phyloP scores from a whole-genome alignment of 1,140 invertebrate species.

The Drosophila nikananu region DNA sequence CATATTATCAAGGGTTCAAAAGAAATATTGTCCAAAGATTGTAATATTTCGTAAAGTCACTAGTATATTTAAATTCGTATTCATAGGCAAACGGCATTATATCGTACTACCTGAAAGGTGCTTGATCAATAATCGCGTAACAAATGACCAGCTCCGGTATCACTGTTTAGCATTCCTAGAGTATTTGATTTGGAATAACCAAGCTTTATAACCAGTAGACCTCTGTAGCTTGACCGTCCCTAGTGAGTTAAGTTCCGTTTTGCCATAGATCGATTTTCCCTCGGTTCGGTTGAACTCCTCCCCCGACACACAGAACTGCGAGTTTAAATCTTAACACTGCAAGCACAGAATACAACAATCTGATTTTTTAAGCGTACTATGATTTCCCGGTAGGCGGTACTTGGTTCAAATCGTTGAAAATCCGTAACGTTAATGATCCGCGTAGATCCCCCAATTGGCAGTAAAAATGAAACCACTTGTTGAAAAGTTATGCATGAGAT shows the following conservation, averaged over 20 bases:
- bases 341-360: slow-evolving; percentile 29
- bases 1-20: background rate
- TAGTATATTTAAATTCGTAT: too few relatives aligned
- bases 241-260: slow-evolving; percentile 64
- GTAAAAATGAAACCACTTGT: slow-evolving; percentile 34
- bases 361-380: slow-evolving; percentile 9
- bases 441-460: slow-evolving; percentile 49
- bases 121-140: background rate
- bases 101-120: background rate
- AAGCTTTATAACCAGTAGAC: slow-evolving; percentile 56
- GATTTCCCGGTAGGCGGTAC: slow-evolving; percentile 22
- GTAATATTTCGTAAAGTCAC: too few relatives aligned
- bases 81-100: too few relatives aligned
- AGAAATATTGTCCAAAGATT: too few relatives aligned
- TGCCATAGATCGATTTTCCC: slow-evolving; percentile 46
- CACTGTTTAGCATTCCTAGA: slow-evolving; percentile 56
- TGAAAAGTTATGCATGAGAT: slow-evolving; percentile 57
- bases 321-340: slow-evolving; percentile 16
- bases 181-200: slow-evolving; percentile 53
- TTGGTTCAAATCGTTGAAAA: background rate
- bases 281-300: slow-evolving; percentile 58
- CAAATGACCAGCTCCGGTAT: slow-evolving; percentile 17
- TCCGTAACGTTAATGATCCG: slow-evolving; percentile 6
- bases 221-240: slow-evolving; percentile 44
- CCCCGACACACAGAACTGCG: slow-evolving; percentile 16